Evolutionary conservation across 2,888 invertebrate genomes (phyloP).

Genomic region (Crocallis elinguaria): DNA sequence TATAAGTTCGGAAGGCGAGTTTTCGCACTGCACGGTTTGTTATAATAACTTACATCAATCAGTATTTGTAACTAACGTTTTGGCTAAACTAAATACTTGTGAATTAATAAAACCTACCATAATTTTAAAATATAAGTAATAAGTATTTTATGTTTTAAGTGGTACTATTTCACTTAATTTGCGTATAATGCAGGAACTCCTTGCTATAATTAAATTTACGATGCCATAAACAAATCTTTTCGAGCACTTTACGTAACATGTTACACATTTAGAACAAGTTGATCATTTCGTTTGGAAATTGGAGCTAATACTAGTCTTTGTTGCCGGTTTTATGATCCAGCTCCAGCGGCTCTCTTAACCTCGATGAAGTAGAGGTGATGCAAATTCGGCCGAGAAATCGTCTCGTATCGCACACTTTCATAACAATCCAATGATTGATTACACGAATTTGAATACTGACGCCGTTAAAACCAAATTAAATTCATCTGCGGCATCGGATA

Average conservation of each 20-base stretch:
- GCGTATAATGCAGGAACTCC: conserved; percentile 34
- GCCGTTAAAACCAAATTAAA: conserved; percentile 81
- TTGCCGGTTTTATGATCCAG: conserved; percentile 39
- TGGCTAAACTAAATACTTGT: too few species aligned
- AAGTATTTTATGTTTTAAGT: conserved; percentile 14
- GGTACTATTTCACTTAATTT: conserved; percentile 13
- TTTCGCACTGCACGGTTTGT: too few species aligned
- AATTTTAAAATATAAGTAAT: not conserved
- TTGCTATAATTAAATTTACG: conserved; percentile 30
- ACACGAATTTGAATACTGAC: conserved; percentile 80
- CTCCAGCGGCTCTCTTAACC: conserved; percentile 59
- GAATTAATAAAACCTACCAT: too few species aligned
- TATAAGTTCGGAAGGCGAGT: too few species aligned
- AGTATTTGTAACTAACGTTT: too few species aligned
- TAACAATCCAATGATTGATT: conserved; percentile 83
- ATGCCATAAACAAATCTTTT: conserved; percentile 33
- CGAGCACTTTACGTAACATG: conserved; percentile 26
- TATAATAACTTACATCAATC: too few species aligned
- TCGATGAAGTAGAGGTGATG: conserved; percentile 71
- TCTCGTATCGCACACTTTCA: conserved; percentile 80
- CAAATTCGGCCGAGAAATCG: conserved; percentile 78
- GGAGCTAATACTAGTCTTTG: conserved; percentile 26
- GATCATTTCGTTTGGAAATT: conserved; percentile 28
- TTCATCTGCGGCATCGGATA: conserved; percentile 76
- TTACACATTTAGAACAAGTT: conserved; percentile 25